These are phyloP conservation scores for Triplophysa yarkandensis DNA, from an alignment of 2,797 vertebrate genomes.

Conservation along the genomic window DNA sequence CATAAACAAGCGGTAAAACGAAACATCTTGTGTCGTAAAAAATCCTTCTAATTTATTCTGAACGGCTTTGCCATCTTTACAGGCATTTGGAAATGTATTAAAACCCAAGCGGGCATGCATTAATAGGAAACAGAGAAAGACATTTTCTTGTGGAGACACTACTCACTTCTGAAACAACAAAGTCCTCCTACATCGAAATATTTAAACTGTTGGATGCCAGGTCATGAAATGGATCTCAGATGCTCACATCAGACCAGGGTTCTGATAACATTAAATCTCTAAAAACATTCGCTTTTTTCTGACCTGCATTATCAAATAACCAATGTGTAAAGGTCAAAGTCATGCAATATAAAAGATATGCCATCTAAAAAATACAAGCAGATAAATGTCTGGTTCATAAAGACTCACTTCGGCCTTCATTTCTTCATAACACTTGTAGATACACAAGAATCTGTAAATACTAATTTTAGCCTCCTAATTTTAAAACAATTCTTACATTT, in stretches of 20 bases:
- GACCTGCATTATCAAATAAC: neutral
- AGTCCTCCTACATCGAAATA: constrained; percentile 60
- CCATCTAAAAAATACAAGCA: neutral
- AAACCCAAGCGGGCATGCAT: constrained; percentile 54
- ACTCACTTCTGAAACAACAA: constrained; percentile 59
- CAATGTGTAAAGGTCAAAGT: neutral
- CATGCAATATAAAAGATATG: neutral
- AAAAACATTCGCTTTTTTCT: neutral
- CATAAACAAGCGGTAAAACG: neutral
- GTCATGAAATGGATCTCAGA: constrained; percentile 68
- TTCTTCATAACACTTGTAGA: neutral
- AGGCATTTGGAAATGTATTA: constrained; percentile 57
- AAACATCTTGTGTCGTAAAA: constrained; percentile 6
- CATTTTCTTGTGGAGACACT: constrained; percentile 59
- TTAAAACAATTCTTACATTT: neutral
- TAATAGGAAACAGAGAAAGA: constrained; percentile 69
- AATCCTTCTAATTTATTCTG: constrained; percentile 46
- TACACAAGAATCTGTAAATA: neutral
- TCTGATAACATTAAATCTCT: constrained; percentile 14
- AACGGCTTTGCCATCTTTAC: constrained; percentile 60
- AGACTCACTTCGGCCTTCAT: neutral
- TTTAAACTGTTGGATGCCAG: constrained; percentile 60
- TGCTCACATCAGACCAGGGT: constrained; percentile 61
- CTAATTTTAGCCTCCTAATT: neutral
- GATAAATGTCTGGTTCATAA: neutral